Evolutionary conservation across 2,888 invertebrate genomes (phyloP).

Genomic region (Caenorhabditis imperialis): DNA sequence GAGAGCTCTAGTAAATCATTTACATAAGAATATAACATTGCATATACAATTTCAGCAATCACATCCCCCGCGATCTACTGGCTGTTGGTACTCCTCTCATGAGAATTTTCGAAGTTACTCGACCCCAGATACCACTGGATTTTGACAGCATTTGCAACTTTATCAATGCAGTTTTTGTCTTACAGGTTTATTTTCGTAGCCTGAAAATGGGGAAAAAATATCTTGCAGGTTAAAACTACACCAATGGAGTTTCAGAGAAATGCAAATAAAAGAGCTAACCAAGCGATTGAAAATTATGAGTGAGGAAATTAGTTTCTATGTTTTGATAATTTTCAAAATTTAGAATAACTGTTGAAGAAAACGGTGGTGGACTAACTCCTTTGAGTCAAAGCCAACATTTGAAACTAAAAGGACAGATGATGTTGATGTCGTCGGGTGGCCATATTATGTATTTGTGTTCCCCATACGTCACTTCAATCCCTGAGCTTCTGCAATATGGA

Average conservation of each 20-base stretch:
- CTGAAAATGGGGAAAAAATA: background rate
- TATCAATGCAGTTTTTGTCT: conserved; percentile 74
- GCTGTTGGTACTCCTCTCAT: conserved; percentile 72
- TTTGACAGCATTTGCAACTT: conserved; percentile 76
- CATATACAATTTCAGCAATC: conserved; percentile 62
- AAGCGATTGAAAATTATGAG: conserved; percentile 17
- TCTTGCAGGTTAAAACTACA: conserved; percentile 56
- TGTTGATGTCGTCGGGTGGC: conserved; percentile 60
- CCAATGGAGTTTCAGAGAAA: conserved; percentile 63
- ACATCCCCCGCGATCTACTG: conserved; percentile 71
- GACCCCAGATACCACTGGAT: conserved; percentile 77
- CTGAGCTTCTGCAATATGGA: conserved; percentile 62
- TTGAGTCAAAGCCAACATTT: conserved; percentile 60
- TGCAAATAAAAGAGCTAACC: conserved; percentile 45
- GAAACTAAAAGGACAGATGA: conserved; percentile 73
- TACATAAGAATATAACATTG: background rate
- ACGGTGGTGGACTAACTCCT: background rate
- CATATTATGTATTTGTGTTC: conserved; percentile 71
- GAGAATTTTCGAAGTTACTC: conserved; percentile 73
- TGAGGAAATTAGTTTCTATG: background rate
- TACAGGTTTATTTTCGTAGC: no score
- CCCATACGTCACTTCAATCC: conserved; percentile 70
- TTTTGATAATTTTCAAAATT: background rate
- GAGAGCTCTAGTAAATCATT: conserved; percentile 68
- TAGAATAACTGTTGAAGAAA: conserved; percentile 19